Evolutionary conservation across 2,797 vertebrate species (phyloP), one percentile per base, ranked within the genome.

Genomic region (Brotula barbata): DNA sequence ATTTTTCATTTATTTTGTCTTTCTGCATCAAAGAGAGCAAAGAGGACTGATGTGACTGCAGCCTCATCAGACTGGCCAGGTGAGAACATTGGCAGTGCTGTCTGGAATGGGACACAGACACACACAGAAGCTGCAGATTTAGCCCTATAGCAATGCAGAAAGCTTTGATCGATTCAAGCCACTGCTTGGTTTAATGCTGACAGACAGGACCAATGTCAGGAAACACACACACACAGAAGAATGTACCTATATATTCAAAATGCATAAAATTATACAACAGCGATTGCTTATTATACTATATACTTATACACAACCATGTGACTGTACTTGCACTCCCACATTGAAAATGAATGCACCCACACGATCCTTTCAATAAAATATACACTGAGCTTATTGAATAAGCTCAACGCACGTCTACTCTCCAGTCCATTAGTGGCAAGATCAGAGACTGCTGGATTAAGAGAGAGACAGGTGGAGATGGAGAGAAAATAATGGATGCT

Each of bases 151-250:
- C 10, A 1, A 47, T 13, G 64, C 37, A 65, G 47, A 73, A 66
- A 61, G 67, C 71, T 82, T 75, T 81, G 79, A 87, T 83, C 73
- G 83, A 83, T 69, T 23, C 13, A 82, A 56, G 74, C 49, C 47
- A 61, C 28, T 33, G 53, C 44, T 45, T 31, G 52, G 16, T 58
- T 47, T 52, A 64, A 64, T 58, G 57, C 42, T 19, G 34, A 64
- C 58, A 79, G 43, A 49, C 4, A 23, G 31, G 48, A 49, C 57
- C 15, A n/a, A 48, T 50, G 47, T 44, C n/a, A 8, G 34, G 20
- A 51, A 71, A 58, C 31, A 11, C 19, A 8, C 8, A 47, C 40
- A 42, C 41, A 47, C 15, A 37, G n/a, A 33, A 3, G 7, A 19
- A 55, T 40, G 25, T 40, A 55, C 16, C 19, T 20, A 43, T 22